These are phyloP conservation scores for Macropus fuliginosus DNA, from an alignment of 2,797 vertebrate genomes.

Conservation along the genomic window DNA sequence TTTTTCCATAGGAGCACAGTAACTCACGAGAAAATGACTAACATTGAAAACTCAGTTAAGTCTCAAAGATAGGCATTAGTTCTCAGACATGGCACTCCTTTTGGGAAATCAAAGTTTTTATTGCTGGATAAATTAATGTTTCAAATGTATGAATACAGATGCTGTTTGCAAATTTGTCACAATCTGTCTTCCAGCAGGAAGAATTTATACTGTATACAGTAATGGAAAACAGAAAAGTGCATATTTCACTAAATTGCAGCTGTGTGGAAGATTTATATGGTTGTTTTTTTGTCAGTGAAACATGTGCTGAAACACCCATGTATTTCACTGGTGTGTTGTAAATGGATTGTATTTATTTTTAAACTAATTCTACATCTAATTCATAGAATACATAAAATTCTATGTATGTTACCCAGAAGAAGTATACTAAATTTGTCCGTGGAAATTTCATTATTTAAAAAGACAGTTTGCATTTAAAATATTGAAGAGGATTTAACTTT, in stretches of 20 bases:
- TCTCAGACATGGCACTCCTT: constrained; percentile 84
- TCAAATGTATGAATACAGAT: constrained; percentile 88
- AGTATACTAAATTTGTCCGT: constrained; percentile 74
- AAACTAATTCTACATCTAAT: constrained; percentile 81
- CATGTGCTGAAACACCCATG: constrained; percentile 79
- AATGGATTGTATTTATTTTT: constrained; percentile 78
- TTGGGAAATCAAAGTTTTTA: constrained; percentile 89
- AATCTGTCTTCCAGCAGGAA: constrained; percentile 86
- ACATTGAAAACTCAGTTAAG: constrained; percentile 86
- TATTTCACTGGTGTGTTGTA: constrained; percentile 80
- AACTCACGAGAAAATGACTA: constrained; percentile 86
- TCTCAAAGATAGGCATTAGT: constrained; percentile 85
- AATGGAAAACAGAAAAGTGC: constrained; percentile 88
- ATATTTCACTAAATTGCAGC: constrained; percentile 88
- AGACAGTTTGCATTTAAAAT: constrained; percentile 76
- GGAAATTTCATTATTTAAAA: constrained; percentile 75
- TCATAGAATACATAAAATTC: constrained; percentile 78
- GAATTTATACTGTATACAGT: constrained; percentile 88
- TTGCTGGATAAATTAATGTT: constrained; percentile 88
- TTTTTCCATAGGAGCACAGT: constrained; percentile 83
- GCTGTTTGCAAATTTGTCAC: constrained; percentile 87
- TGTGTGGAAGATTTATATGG: constrained; percentile 85
- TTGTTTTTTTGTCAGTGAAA: constrained; percentile 85
- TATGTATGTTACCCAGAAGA: constrained; percentile 71
- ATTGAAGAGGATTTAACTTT: constrained; percentile 67